Percentiles rank a stretch among this genome's conserved stretches.
Evolutionary conservation across 2,888 invertebrate species (phyloP).

Genomic region (Heliconius ethilla): DNA sequence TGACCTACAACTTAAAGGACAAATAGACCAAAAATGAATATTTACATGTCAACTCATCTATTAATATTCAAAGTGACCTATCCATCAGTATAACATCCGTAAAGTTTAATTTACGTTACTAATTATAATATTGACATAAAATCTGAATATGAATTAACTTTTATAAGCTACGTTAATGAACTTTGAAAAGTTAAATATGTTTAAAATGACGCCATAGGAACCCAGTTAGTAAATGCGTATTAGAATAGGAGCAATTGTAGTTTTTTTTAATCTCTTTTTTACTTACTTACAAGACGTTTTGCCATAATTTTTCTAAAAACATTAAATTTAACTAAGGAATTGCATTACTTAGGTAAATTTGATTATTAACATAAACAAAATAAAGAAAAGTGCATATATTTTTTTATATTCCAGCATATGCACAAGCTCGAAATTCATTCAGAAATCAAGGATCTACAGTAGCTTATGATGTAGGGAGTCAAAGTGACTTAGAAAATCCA

Average conservation of each 20-base stretch:
- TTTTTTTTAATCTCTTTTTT: too few relatives aligned
- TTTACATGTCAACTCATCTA: conserved; percentile 42
- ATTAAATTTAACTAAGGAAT: too few relatives aligned
- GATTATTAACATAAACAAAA: not conserved
- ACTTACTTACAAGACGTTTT: too few relatives aligned
- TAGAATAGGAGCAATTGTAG: too few relatives aligned
- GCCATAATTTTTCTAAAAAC: too few relatives aligned
- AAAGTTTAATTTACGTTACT: conserved; percentile 29
- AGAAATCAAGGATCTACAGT: not conserved
- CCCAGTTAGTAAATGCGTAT: too few relatives aligned
- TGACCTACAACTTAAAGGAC: conserved; percentile 50
- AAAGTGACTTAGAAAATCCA: conserved; percentile 2
- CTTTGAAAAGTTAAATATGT: not conserved
- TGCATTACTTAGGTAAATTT: too few relatives aligned
- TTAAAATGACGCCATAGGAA: not conserved
- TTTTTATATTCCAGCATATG: conserved; percentile 21
- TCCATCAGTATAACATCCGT: conserved; percentile 37
- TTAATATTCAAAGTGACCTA: conserved; percentile 45
- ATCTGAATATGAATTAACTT: conserved; percentile 10
- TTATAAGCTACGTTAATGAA: conserved; percentile 5
- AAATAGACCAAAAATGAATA: conserved; percentile 48
- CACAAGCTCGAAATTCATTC: not conserved
- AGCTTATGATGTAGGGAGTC: not conserved
- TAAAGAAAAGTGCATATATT: not conserved
- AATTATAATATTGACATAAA: conserved; percentile 25